Evolutionary conservation across 2,797 vertebrate genomes (phyloP).

Genomic region (Babyrousa celebensis): DNA sequence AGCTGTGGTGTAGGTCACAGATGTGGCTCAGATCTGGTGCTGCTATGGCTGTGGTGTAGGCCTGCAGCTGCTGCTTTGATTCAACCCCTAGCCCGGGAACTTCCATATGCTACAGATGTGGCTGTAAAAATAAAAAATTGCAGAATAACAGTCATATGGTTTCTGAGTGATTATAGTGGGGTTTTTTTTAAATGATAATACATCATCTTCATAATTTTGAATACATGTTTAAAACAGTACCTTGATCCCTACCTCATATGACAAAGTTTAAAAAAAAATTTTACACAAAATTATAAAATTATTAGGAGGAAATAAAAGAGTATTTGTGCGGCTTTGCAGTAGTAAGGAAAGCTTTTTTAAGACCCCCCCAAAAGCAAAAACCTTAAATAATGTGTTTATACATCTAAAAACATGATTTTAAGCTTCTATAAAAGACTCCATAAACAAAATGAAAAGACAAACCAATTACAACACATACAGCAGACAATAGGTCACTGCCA

Average conservation of each 20-base stretch:
- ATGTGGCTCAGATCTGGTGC: no score
- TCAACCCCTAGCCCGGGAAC: no score
- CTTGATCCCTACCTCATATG: background rate
- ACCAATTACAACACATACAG: background rate
- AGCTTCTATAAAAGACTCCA: conserved; percentile 1
- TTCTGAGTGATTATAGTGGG: background rate
- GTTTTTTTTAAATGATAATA: background rate
- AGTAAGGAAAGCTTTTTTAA: conserved; percentile 65
- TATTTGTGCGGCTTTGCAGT: background rate
- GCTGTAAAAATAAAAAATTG: background rate
- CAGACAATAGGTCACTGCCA: background rate
- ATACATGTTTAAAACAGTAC: background rate
- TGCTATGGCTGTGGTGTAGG: no score
- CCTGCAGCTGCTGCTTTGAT: no score
- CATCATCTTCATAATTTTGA: conserved; percentile 1
- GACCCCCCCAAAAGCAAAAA: background rate
- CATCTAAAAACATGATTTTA: conserved; percentile 9
- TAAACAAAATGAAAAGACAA: conserved; percentile 49
- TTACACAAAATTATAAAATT: conserved; percentile 45
- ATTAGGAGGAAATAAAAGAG: conserved; percentile 30
- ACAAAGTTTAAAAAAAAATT: background rate
- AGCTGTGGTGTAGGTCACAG: no score
- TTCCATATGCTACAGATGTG: no score
- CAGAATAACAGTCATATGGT: background rate
- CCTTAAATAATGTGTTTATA: background rate